Evolutionary conservation across 2,797 vertebrate species (phyloP).

Genomic region (Erethizon dorsatum): DNA sequence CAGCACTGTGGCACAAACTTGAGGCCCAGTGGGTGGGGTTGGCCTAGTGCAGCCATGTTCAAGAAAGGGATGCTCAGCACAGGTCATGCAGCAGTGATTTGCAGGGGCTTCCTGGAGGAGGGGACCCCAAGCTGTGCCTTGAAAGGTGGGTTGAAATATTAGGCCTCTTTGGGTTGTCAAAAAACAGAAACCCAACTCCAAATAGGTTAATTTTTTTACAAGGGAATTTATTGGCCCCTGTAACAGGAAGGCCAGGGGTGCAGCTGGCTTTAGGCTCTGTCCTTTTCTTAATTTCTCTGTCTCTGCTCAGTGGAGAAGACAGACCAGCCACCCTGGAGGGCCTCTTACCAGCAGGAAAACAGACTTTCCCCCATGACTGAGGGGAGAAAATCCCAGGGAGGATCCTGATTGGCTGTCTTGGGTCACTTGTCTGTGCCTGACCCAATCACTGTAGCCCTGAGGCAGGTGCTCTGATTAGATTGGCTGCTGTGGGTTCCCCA

Average conservation of each 20-base stretch:
- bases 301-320: not conserved
- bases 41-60: not conserved
- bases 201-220: constrained; percentile 21
- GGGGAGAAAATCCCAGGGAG: not conserved
- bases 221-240: not conserved
- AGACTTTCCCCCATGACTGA: not conserved
- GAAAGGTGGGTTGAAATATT: not conserved
- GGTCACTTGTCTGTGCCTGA: not conserved
- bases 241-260: not conserved
- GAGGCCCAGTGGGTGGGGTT: not conserved
- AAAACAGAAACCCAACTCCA: constrained; percentile 26
- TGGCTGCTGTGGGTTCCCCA: not conserved
- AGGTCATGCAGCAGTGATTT: not conserved
- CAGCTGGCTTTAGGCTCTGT: not conserved
- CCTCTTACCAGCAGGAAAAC: not conserved
- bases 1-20: not conserved
- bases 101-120: not conserved
- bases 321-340: not conserved
- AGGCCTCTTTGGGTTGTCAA: not conserved
- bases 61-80: not conserved
- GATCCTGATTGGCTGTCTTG: constrained; percentile 14
- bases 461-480: not conserved
- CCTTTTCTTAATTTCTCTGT: not conserved
- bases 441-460: not conserved
- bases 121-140: not conserved